A percentile compares a stretch with the other conserved stretches of the same genome.
phyloP scores from a whole-genome alignment of 2,113 vertebrate species.

The Peromyscus leucopus region DNA sequence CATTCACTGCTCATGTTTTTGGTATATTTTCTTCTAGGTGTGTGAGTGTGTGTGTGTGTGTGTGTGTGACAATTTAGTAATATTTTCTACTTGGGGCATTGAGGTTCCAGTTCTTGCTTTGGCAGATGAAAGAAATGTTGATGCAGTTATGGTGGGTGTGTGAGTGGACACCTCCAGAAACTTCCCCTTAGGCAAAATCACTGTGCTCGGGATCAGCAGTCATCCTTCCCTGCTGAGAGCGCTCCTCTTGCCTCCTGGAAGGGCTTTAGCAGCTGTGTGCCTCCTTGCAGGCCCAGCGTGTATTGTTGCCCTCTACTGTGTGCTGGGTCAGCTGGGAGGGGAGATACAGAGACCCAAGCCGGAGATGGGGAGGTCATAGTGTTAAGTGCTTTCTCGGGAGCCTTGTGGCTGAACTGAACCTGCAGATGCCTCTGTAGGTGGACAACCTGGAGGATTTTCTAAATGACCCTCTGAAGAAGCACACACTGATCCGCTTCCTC shows the following conservation, averaged over 20 bases:
- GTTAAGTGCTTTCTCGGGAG: rapidly evolving
- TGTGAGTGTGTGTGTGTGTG: neutral
- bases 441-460: conserved; percentile 94
- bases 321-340: neutral
- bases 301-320: neutral
- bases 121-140: neutral
- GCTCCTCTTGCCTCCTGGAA: neutral
- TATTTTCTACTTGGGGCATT: neutral
- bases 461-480: conserved; percentile 93
- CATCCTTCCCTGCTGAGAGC: neutral
- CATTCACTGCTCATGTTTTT: neutral
- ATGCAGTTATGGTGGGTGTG: neutral
- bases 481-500: conserved; percentile 91
- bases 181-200: neutral
- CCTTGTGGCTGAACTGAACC: neutral
- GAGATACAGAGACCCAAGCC: neutral
- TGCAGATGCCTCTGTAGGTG: conserved; percentile 87
- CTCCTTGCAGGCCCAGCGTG: neutral
- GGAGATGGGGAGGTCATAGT: too few species aligned
- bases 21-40: neutral
- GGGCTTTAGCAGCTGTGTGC: neutral
- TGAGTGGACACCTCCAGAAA: neutral
- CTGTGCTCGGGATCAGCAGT: neutral
- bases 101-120: neutral
- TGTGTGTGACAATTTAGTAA: too few species aligned